Evolutionary conservation across 1,140 invertebrate genomes (phyloP).

Genomic region (Helicoverpa zea): DNA sequence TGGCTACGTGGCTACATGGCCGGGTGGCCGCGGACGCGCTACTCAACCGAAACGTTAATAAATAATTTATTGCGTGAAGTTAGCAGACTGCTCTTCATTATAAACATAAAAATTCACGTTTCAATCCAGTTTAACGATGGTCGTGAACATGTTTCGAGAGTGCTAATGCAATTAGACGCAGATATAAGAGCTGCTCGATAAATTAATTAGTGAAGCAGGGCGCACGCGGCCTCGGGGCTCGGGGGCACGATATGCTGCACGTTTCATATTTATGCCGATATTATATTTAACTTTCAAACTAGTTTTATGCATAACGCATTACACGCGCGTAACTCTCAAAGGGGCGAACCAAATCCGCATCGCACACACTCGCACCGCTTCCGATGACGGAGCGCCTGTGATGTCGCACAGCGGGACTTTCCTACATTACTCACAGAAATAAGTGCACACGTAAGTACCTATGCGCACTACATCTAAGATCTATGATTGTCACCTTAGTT

Average conservation of each 20-base stretch:
- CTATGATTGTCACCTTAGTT: too few species aligned
- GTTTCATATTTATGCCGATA: conserved; percentile 35
- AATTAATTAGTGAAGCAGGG: conserved; percentile 33
- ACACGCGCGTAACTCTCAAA: conserved; percentile 20
- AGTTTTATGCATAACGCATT: conserved; percentile 38
- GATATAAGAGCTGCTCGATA: conserved; percentile 37
- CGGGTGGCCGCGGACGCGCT: not conserved
- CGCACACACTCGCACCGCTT: not conserved
- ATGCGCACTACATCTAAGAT: too few species aligned
- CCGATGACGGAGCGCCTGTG: not conserved
- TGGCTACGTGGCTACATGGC: not conserved
- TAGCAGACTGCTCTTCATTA: conserved; percentile 20
- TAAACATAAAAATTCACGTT: conserved; percentile 35
- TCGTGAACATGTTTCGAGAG: conserved; percentile 27
- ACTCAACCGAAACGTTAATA: conserved; percentile 3
- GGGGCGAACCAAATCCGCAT: conserved; percentile 14
- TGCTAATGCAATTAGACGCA: conserved; percentile 38
- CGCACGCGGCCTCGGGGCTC: not conserved
- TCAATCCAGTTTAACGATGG: conserved; percentile 26
- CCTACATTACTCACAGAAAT: too few species aligned
- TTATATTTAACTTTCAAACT: conserved; percentile 35
- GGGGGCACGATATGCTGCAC: conserved; percentile 9
- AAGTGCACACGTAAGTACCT: too few species aligned
- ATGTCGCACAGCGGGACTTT: too few species aligned
- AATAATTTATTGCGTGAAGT: conserved; percentile 23